Conservation (phyloP, 2,888 invertebrate species). For the Drosophila kanekoi region DNA sequence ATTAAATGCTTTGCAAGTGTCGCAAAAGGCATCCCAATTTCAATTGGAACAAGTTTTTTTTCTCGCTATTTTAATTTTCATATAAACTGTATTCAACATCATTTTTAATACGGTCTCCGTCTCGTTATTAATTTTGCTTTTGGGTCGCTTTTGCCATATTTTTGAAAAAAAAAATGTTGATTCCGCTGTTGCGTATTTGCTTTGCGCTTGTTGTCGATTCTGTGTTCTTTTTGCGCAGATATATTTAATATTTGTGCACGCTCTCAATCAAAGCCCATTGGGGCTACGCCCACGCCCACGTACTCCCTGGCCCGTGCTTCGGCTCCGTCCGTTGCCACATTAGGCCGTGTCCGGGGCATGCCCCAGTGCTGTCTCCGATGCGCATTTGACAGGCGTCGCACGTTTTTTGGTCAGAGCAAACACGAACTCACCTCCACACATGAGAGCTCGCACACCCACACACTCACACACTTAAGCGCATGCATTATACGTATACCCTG, state of each 20-base stretch:
- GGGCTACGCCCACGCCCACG: neutral
- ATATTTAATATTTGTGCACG: slow-evolving; percentile 64
- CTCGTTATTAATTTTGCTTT: slow-evolving; percentile 6
- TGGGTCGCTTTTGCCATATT: slow-evolving; percentile 5
- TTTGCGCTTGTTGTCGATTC: slow-evolving; percentile 9
- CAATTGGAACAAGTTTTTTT: neutral
- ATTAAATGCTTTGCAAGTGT: too few relatives aligned
- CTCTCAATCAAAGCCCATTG: slow-evolving; percentile 27
- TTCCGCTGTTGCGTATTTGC: neutral
- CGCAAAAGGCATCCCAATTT: too few relatives aligned
- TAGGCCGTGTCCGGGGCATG: slow-evolving; percentile 11
- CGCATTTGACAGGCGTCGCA: slow-evolving; percentile 59
- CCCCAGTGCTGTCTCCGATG: slow-evolving; percentile 10
- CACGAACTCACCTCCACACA: slow-evolving; percentile 12
- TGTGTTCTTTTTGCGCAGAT: slow-evolving; percentile 33
- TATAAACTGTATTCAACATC: neutral
- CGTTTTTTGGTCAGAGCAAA: slow-evolving; percentile 44
- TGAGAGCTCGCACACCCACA: neutral
- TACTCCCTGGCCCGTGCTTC: neutral
- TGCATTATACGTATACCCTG: slow-evolving; percentile 15
- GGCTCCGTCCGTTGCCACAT: slow-evolving; percentile 12
- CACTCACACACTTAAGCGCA: neutral
- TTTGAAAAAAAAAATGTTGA: slow-evolving; percentile 22
- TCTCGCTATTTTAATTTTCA: neutral
- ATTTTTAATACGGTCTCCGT: neutral